Base-by-base conservation (phyloP, 2,888 invertebrate species). In the Tenthredo notha region DNA sequence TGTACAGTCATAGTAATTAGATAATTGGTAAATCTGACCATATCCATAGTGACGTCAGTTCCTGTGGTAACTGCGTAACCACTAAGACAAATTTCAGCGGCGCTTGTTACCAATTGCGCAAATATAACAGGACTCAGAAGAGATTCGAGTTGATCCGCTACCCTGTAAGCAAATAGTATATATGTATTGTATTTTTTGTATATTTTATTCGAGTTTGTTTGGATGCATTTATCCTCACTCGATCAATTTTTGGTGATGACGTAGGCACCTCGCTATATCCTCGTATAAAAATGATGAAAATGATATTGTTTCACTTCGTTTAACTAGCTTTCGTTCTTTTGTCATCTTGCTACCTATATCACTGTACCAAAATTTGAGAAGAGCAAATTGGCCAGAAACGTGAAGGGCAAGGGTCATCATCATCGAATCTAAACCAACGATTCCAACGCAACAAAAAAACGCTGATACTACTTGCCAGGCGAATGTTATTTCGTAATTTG, bases 41-140 rank as follows among this genome's bases (percentile, higher is more conserved):
- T 33, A 84, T 87, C 87, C 9, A 50, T 40, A 9, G 43, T 37
- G n/a, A 70, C 47, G 2, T 67, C 75, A 37, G 37, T 70, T n/a
- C 85, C 84, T 29, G 80, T 85, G 15, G 84, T 72, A 1, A 88
- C 21, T 0, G 88, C 86, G 50, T 85, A 89, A 18, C 89, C 88
- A 29, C 87, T 87, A 50, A 90, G 78, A 72, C 89, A 90, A 47
- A 90, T 87, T 82, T 88, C 87, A 7, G 89, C 9, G 4, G 87
- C 87, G 40, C 88, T 88, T 9, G 87, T 87, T 0, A 90, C 25
- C 2, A 90, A 72, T 85, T 89, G 88, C 0, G 87, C 54, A 37
- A 89, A 88, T 29, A 89, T 88, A 29, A 90, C 84, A 2, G 89
- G 89, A 7, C 86, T 87, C 18, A 89, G 40, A 1, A 89, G 78